phyloP scores from a whole-genome alignment of 2,888 invertebrate species.

The Heteropelma amictum region DNA sequence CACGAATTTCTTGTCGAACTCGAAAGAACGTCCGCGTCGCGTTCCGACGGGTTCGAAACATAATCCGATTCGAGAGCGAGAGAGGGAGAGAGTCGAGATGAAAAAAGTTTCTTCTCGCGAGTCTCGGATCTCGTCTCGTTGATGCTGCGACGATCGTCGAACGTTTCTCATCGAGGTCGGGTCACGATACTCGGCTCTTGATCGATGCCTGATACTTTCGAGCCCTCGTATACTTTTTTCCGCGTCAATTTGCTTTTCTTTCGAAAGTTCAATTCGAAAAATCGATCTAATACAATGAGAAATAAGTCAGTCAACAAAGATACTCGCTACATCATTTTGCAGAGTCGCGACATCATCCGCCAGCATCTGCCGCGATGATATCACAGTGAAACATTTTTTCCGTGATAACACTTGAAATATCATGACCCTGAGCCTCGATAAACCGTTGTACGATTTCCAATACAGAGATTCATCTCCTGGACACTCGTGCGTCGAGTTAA shows the following conservation, averaged over 20 bases:
- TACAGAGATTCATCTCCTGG: not conserved
- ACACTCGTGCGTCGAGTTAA: not conserved
- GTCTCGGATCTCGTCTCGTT: not conserved
- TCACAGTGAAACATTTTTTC: not conserved
- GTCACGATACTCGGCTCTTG: slow-evolving; percentile 65
- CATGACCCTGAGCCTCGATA: slow-evolving; percentile 35
- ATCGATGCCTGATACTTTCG: not conserved
- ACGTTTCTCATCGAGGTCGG: slow-evolving; percentile 61
- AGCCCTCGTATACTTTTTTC: not conserved
- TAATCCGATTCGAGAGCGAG: not conserved
- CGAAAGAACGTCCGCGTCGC: not conserved
- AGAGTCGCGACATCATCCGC: not conserved
- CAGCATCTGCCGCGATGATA: slow-evolving; percentile 37
- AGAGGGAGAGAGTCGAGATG: too few relatives aligned
- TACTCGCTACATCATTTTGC: not conserved
- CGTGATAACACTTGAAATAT: slow-evolving; percentile 17
- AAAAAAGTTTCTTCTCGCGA: slow-evolving; percentile 7
- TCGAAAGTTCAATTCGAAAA: not conserved
- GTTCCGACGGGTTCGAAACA: slow-evolving; percentile 14
- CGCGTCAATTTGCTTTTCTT: not conserved
- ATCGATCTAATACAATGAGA: slow-evolving; percentile 3
- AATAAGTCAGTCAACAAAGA: not conserved
- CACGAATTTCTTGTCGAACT: slow-evolving; percentile 11
- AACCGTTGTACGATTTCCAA: slow-evolving; percentile 18
- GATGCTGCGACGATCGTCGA: slow-evolving; percentile 56